Base-by-base conservation (phyloP, 92 coral and sea anemone species). In the Actinostola sp. region DNA sequence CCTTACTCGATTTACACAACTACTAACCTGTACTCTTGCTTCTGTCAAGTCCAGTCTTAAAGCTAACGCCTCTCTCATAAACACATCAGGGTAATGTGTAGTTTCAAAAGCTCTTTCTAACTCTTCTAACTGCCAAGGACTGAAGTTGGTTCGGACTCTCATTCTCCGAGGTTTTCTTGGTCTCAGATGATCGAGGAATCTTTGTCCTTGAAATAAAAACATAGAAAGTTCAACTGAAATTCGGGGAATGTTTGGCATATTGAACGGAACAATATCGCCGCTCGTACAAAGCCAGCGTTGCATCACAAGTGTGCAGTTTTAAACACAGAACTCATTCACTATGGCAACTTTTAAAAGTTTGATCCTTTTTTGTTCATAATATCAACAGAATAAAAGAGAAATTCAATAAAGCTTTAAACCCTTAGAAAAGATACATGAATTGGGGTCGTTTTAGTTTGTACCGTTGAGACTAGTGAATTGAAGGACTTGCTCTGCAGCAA, bases 121-220 rank as follows among this genome's bases (percentile, higher is more conserved):
- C 70, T 95, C 97, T 51, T 95, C 99, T 13, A 95, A 64, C 64
- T 95, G 99, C 99, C 99, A 95, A 8, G 97, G 99, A 13, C 97
- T 88, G 51, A 95, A 93, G 43, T 95, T 95, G 16, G 99, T 95
- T 29, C 99, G 78, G 9, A 95, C 97, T 19, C 99, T 82, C 97
- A 95, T 95, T 43, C 99, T 78, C 8, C 99, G 96, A 12, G 93
- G 99, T 63, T 88, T 90, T 20, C 91, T 79, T 24, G 97, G 93
- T 25, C 93, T 55, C 34, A 90, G 72, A 65, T 90, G 89, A 24
- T 90, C 97, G 24, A 90, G n/a, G 61, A 83, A 84, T 55, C 97
- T 75, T 76, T 90, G 97, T 24, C 97, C 97, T 90, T 28, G 38
- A 13, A 65, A 41, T 31, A 61, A 35, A 48, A 42, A 41, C 50